Evolutionary conservation across 2,888 invertebrate species (phyloP).

Genomic region (Drosophila helvetica): DNA sequence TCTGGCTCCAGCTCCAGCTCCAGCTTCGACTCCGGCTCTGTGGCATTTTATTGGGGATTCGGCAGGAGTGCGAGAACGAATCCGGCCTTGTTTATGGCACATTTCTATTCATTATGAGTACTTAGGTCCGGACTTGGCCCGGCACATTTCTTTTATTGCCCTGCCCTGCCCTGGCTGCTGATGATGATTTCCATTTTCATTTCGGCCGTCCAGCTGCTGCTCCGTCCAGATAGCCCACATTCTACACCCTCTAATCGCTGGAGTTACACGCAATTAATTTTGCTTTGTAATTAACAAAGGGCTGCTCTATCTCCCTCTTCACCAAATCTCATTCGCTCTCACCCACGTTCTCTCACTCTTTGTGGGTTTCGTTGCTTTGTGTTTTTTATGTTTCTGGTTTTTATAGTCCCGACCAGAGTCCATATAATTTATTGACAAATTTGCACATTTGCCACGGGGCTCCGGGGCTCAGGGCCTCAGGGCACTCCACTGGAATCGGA

Average conservation of each 20-base stretch:
- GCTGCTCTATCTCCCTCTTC: constrained; percentile 21
- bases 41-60: not conserved
- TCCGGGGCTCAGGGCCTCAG: not conserved
- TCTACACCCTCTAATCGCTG: constrained; percentile 61
- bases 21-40: not conserved
- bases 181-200: constrained; percentile 53
- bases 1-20: constrained; percentile 11
- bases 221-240: constrained; percentile 45
- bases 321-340: not conserved
- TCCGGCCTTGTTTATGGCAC: constrained; percentile 64
- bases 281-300: constrained; percentile 73
- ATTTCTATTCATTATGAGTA: constrained; percentile 77
- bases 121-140: constrained; percentile 58
- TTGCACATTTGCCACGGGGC: constrained; percentile 54
- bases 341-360: constrained; percentile 5
- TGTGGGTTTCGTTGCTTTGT: constrained; percentile 27
- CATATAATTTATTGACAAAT: constrained; percentile 74
- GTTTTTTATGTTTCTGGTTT: constrained; percentile 66
- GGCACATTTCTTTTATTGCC: constrained; percentile 70
- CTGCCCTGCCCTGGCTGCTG: constrained; percentile 44
- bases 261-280: constrained; percentile 77
- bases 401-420: constrained; percentile 60
- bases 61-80: constrained; percentile 4
- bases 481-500: not conserved
- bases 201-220: constrained; percentile 28